Base-by-base conservation (phyloP, 2,888 invertebrate genomes). In the Trisateles emortualis region DNA sequence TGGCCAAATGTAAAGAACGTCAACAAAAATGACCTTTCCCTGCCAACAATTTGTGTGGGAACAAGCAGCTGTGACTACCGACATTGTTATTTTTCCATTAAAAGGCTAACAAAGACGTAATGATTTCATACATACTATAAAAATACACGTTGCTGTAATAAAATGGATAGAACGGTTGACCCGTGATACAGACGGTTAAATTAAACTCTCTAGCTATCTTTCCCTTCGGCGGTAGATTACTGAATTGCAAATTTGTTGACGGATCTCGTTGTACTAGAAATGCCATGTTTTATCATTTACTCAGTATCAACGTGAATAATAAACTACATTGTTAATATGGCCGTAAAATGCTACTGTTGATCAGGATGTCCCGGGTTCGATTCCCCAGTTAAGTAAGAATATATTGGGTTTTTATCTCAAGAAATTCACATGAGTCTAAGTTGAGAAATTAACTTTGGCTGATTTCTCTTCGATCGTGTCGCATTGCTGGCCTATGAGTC, bases 171-270 rank as follows among this genome's bases (percentile, higher is more conserved):
- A 62, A 62, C 61, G 41, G 56, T 59, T 69, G 62, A 66, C 59
- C 69, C 52, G 47, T 64, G 53, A 61, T 57, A 65, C 46, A 71
- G 55, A 61, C 78, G 48, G 74, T 63, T 73, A 77, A 79, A 79
- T 81, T 79, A 78, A 80, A 78, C 76, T 74, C 65, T 42, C 64
- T 59, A 50, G 59, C 64, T 70, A 77, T 76, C 75, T 76, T 82
- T 78, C 77, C 76, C 78, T 75, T 75, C 57, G 68, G 59, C 70
- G 72, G 72, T 74, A 78, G 78, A 83, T 83, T 77, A 79, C 79
- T 81, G 82, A 84, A 85, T 84, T 83, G 81, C 81, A 81, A 84
- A 86, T 86, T 78, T 72, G 59, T 54, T 48, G 59, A 33, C 30
- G 38, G 72, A 74, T 53, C 6, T 62, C 66, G 41, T 56, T 24